Evolutionary conservation across 1,140 invertebrate genomes (phyloP).

Genomic region (Drosophila bocqueti): DNA sequence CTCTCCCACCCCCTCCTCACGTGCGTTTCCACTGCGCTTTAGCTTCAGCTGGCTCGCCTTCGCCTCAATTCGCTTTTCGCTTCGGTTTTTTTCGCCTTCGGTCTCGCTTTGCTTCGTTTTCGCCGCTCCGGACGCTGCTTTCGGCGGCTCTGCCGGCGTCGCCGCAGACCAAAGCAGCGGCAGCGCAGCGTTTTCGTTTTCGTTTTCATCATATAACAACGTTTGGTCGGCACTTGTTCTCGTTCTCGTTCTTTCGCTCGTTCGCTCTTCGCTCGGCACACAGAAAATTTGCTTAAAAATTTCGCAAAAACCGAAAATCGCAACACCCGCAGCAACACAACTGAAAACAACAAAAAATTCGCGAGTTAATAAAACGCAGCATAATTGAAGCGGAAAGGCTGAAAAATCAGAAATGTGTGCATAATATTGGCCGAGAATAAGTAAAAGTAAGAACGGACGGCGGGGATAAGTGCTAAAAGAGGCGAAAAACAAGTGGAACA

Average conservation of each 20-base stretch:
- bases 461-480: slow-evolving; percentile 53
- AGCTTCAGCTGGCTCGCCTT: slow-evolving; percentile 37
- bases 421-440: slow-evolving; percentile 31
- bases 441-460: slow-evolving; percentile 5
- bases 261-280: slow-evolving; percentile 43
- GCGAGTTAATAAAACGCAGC: slow-evolving; percentile 26
- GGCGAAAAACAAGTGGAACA: slow-evolving; percentile 72
- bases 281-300: slow-evolving; percentile 42
- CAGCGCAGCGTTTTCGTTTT: slow-evolving; percentile 24
- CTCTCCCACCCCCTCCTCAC: not conserved
- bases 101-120: slow-evolving; percentile 36
- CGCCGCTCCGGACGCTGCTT: slow-evolving; percentile 40
- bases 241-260: slow-evolving; percentile 37
- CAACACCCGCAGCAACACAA: slow-evolving; percentile 12
- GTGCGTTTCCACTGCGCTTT: slow-evolving; percentile 5
- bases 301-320: slow-evolving; percentile 31
- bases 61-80: slow-evolving; percentile 57
- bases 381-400: slow-evolving; percentile 22
- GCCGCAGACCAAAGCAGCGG: slow-evolving; percentile 13
- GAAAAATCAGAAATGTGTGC: slow-evolving; percentile 45
- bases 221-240: slow-evolving; percentile 28
- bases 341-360: slow-evolving; percentile 9
- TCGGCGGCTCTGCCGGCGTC: slow-evolving; percentile 31
- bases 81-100: slow-evolving; percentile 24
- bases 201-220: slow-evolving; percentile 58